These are phyloP conservation scores for Achlya flavicornis DNA, from an alignment of 2,888 invertebrate genomes.

Conservation along the genomic window DNA sequence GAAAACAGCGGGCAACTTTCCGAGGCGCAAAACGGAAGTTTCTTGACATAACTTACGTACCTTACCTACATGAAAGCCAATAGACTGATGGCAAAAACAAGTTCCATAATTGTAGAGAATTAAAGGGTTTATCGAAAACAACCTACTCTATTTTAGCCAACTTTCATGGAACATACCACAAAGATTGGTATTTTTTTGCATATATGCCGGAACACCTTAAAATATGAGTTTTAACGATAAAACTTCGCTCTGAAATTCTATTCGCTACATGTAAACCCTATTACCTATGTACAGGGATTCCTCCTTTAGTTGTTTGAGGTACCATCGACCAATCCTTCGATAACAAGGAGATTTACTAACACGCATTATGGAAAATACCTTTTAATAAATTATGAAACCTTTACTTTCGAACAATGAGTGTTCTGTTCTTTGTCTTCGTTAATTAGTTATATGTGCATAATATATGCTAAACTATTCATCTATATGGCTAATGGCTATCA, in stretches of 20 bases:
- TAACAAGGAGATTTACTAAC: conserved; percentile 27
- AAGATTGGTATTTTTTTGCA: not conserved
- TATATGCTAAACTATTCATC: not conserved
- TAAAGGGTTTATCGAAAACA: not conserved
- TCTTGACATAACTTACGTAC: not conserved
- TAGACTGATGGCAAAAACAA: not conserved
- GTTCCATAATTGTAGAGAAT: not conserved
- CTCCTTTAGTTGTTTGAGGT: conserved; percentile 24
- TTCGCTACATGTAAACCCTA: not conserved
- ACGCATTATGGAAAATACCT: conserved; percentile 19
- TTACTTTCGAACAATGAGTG: conserved; percentile 21
- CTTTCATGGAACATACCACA: not conserved
- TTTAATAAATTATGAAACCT: conserved; percentile 22
- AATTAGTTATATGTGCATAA: not conserved
- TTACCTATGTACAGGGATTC: conserved; percentile 9
- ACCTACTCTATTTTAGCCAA: no score
- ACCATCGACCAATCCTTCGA: conserved; percentile 25
- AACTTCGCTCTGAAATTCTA: not conserved
- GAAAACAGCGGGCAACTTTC: not conserved
- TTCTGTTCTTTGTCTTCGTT: conserved; percentile 19
- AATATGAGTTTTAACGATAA: not conserved
- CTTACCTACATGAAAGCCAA: not conserved
- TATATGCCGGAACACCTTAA: not conserved
- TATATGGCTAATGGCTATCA: not conserved
- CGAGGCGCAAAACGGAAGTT: not conserved